Conservation (phyloP, 1,140 invertebrate genomes). For the Trichoplusia ni region DNA sequence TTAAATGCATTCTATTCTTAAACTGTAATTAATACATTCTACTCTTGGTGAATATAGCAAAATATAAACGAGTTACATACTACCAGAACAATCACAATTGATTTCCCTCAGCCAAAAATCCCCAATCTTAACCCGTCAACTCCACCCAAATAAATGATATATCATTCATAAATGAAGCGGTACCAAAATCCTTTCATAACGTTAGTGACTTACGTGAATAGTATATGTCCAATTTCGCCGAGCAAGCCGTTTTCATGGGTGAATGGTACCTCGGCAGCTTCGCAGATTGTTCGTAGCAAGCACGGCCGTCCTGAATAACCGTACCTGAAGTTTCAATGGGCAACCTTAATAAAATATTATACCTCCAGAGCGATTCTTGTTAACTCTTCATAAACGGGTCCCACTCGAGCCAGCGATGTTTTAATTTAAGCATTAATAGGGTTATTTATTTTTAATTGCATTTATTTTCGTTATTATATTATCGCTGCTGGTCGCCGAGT, state of each 20-base stretch:
- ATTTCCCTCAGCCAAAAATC: not conserved
- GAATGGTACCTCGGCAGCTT: slow-evolving; percentile 86
- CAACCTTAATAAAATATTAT: slow-evolving; percentile 38
- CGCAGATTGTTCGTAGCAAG: slow-evolving; percentile 88
- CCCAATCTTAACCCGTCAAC: slow-evolving; percentile 21
- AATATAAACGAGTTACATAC: no score
- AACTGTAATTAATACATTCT: no score
- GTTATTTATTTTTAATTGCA: not conserved
- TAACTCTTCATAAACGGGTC: slow-evolving; percentile 26
- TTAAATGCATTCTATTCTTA: no score
- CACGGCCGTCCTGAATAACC: slow-evolving; percentile 86
- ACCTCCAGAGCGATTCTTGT: slow-evolving; percentile 29
- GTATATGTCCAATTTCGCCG: slow-evolving; percentile 86
- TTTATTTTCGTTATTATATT: not conserved
- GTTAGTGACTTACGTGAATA: slow-evolving; percentile 84
- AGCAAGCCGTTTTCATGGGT: slow-evolving; percentile 84
- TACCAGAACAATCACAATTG: not conserved
- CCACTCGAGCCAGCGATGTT: slow-evolving; percentile 2
- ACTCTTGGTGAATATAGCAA: no score
- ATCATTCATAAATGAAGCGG: slow-evolving; percentile 24
- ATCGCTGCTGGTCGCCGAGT: no score
- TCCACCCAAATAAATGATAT: slow-evolving; percentile 16
- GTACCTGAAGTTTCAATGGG: slow-evolving; percentile 73
- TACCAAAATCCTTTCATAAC: slow-evolving; percentile 28
- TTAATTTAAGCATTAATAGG: slow-evolving; percentile 7